Conservation (phyloP, 2,888 invertebrate genomes). For the Loripinus fragilis region DNA sequence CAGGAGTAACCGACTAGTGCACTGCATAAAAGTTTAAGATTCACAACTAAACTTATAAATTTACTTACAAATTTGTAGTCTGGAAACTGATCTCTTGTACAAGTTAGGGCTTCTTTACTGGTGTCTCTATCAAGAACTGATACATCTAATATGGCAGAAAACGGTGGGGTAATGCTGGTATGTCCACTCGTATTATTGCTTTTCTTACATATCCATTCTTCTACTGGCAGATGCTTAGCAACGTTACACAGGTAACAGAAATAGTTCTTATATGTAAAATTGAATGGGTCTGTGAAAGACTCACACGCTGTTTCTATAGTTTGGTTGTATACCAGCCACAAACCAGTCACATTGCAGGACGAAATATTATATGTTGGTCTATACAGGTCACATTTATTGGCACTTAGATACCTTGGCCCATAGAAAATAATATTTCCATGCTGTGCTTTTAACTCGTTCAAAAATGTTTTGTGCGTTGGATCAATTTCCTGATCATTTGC, state of each 20-base stretch:
- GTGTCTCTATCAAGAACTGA: not conserved
- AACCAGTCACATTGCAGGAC: not conserved
- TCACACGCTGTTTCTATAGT: not conserved
- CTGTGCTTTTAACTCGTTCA: not conserved
- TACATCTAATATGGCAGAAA: not conserved
- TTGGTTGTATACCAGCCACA: not conserved
- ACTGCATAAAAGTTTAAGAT: too few relatives aligned
- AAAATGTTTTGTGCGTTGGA: not conserved
- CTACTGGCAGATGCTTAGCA: not conserved
- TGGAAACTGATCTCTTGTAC: not conserved
- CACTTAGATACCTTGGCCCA: not conserved
- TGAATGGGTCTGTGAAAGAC: not conserved
- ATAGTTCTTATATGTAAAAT: not conserved
- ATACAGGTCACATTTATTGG: not conserved
- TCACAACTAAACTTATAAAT: too few relatives aligned
- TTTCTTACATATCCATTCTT: not conserved
- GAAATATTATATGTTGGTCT: not conserved
- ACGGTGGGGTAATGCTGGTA: not conserved
- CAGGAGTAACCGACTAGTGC: too few relatives aligned
- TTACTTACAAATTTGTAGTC: not conserved
- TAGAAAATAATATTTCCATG: not conserved
- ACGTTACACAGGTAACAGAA: not conserved
- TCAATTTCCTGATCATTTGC: not conserved
- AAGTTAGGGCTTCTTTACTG: not conserved
- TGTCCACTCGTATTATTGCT: not conserved